Evolutionary conservation across 2,888 invertebrate genomes (phyloP).

Genomic region (Ochropleura plecta): DNA sequence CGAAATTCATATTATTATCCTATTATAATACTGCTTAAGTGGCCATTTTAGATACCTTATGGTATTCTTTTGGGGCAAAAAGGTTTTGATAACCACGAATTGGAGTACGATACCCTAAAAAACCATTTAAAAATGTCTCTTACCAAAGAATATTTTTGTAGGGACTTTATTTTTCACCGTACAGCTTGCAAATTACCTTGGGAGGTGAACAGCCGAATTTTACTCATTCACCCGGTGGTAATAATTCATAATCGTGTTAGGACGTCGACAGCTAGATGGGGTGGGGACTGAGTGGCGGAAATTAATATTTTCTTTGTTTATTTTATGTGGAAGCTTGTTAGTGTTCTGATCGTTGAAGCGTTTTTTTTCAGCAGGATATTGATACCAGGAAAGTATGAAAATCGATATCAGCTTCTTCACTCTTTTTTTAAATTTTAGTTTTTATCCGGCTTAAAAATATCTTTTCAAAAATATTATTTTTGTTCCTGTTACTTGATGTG

Average conservation of each 20-base stretch:
- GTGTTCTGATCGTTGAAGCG: slow-evolving; percentile 9
- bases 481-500: no score
- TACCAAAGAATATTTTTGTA: slow-evolving; percentile 32
- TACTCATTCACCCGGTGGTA: slow-evolving; percentile 68
- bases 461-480: no score
- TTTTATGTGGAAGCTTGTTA: slow-evolving; percentile 28
- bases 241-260: slow-evolving; percentile 74
- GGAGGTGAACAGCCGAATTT: slow-evolving; percentile 64
- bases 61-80: no score
- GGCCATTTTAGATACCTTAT: no score
- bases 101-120: not conserved
- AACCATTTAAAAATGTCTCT: slow-evolving; percentile 20
- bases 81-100: accelerated
- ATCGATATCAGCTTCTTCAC: no score
- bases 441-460: no score
- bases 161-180: slow-evolving; percentile 51
- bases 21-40: no score
- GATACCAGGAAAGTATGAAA: no score
- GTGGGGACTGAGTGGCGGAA: slow-evolving; percentile 58
- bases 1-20: no score
- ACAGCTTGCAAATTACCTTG: slow-evolving; percentile 61
- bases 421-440: no score
- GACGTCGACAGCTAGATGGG: slow-evolving; percentile 68
- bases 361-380: not conserved
- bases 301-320: slow-evolving; percentile 51